A percentile compares a stretch with the other conserved stretches of the same genome.
phyloP scores from a whole-genome alignment of 2,113 vertebrate species.

The Paralichthys olivaceus region DNA sequence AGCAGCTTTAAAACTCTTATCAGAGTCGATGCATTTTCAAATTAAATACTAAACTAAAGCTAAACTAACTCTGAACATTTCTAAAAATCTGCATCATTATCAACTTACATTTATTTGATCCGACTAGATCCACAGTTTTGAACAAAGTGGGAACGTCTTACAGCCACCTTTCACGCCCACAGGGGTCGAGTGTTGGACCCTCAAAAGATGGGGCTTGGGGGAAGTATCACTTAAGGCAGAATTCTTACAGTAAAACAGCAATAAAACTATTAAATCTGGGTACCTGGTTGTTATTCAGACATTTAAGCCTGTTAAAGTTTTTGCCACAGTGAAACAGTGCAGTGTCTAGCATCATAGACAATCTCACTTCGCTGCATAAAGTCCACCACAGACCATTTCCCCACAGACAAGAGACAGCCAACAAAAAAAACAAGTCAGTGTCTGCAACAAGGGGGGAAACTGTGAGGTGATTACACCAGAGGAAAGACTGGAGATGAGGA shows the following conservation, averaged over 20 bases:
- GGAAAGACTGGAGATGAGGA: constrained; percentile 54
- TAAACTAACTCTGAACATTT: not conserved
- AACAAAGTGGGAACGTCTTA: not conserved
- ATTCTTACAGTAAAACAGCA: constrained; percentile 1
- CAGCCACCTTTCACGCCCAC: not conserved
- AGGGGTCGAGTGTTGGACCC: not conserved
- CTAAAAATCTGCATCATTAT: too few species aligned
- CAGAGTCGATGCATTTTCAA: too few species aligned
- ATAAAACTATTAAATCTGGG: not conserved
- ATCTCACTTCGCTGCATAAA: constrained; percentile 1
- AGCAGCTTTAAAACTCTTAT: too few species aligned
- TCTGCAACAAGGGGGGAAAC: constrained; percentile 4
- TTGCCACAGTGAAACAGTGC: not conserved
- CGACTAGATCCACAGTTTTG: not conserved
- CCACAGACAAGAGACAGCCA: constrained; percentile 13
- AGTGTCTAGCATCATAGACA: not conserved
- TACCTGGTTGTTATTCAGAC: constrained; percentile 9
- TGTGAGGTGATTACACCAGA: constrained; percentile 31
- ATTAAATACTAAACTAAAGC: not conserved
- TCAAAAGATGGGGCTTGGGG: not conserved
- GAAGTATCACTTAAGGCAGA: constrained; percentile 2
- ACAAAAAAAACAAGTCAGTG: constrained; percentile 21
- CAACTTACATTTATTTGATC: not conserved
- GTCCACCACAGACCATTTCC: not conserved
- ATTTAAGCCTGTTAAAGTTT: constrained; percentile 1